These are phyloP conservation scores for Fissipunctia ypsillon DNA, from an alignment of 2,888 invertebrate genomes.

Conservation along the genomic window DNA sequence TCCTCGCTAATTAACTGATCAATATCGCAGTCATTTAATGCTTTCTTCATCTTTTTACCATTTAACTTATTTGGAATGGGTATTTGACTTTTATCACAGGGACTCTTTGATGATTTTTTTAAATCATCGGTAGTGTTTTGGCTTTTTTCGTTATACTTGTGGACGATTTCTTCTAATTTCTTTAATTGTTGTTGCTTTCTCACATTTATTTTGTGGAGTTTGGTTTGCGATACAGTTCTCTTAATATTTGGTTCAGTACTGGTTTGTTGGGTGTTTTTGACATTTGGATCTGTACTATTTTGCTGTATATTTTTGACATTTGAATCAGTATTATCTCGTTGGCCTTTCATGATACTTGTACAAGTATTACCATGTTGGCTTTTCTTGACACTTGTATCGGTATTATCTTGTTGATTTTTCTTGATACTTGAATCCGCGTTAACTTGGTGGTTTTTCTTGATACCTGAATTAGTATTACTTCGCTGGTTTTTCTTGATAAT, in stretches of 20 bases:
- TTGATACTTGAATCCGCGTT: constrained; percentile 56
- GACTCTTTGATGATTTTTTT: constrained; percentile 55
- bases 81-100: constrained; percentile 79
- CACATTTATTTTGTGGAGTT: constrained; percentile 73
- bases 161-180: constrained; percentile 84
- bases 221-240: constrained; percentile 70
- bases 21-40: constrained; percentile 50
- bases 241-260: constrained; percentile 76
- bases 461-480: constrained; percentile 14
- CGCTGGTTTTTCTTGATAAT: constrained; percentile 35
- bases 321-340: constrained; percentile 55
- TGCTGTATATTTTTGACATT: constrained; percentile 10
- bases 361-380: constrained; percentile 75
- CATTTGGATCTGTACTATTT: constrained; percentile 73
- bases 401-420: constrained; percentile 42
- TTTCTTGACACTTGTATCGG: constrained; percentile 78
- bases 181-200: constrained; percentile 84
- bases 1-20: constrained; percentile 52
- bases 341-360: constrained; percentile 73
- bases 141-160: constrained; percentile 80
- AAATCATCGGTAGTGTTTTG: constrained; percentile 68
- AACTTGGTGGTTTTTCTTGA: constrained; percentile 28
- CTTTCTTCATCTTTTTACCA: constrained; percentile 56
- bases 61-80: constrained; percentile 75
- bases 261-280: constrained; percentile 75